Conservation (phyloP, 2,113 vertebrate species). For the Apistogramma diplotaenia region DNA sequence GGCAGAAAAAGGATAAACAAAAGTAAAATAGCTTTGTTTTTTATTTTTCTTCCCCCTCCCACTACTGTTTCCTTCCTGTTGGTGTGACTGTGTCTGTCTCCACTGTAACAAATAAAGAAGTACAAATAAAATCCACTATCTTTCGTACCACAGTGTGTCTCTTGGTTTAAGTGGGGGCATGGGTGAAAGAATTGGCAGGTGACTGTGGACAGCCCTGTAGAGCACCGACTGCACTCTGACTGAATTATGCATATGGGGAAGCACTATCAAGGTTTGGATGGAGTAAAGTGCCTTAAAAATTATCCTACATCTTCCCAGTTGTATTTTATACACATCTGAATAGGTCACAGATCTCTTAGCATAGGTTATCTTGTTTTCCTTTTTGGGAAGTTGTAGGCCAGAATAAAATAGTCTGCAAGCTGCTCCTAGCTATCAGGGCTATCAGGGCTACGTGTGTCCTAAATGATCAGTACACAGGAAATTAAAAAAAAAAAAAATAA, state of each 20-base stretch:
- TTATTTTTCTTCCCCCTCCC: slow-evolving; percentile 34
- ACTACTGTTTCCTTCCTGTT: slow-evolving; percentile 58
- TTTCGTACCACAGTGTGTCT: slow-evolving; percentile 66
- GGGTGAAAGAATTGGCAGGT: background rate
- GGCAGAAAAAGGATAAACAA: slow-evolving; percentile 31
- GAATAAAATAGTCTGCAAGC: no score
- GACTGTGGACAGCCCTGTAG: background rate
- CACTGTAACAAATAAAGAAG: slow-evolving; percentile 72
- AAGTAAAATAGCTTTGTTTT: slow-evolving; percentile 60
- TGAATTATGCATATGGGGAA: slow-evolving; percentile 8
- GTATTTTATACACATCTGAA: no score
- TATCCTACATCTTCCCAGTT: no score
- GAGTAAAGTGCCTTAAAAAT: background rate
- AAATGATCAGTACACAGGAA: no score
- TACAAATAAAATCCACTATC: slow-evolving; percentile 67
- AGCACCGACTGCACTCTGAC: slow-evolving; percentile 7
- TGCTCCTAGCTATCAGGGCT: no score
- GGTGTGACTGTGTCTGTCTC: slow-evolving; percentile 47
- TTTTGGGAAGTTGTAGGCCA: no score
- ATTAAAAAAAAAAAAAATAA: no score
- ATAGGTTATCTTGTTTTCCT: no score
- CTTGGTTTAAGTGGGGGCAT: slow-evolving; percentile 41
- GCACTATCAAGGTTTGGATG: background rate
- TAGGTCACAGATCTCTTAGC: no score
- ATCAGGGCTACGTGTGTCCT: no score